Percentiles rank a stretch among this genome's conserved stretches.
These are phyloP conservation scores for Caenorhabditis sp. DNA, from an alignment of 2,888 invertebrate genomes.

Conservation along the genomic window DNA sequence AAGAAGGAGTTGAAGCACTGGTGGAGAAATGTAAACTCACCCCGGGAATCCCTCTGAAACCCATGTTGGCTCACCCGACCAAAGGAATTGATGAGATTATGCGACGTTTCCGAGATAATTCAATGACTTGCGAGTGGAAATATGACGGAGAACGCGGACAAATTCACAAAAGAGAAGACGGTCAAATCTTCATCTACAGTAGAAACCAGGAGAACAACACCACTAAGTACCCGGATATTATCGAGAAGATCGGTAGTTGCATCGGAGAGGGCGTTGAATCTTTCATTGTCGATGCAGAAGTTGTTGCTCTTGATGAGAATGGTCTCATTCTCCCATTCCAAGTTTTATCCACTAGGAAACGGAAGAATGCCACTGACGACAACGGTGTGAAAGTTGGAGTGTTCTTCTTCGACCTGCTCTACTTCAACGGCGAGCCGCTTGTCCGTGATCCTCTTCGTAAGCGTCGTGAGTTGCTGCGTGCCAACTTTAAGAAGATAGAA, in stretches of 20 bases:
- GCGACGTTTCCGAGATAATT: conserved; percentile 88
- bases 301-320: conserved; percentile 96
- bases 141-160: conserved; percentile 99
- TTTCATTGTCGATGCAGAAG: conserved; percentile 96
- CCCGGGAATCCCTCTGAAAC: conserved; percentile 93
- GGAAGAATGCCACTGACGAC: conserved; percentile 90
- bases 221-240: conserved; percentile 95
- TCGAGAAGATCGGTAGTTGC: conserved; percentile 84
- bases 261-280: conserved; percentile 85
- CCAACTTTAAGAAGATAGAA: conserved; percentile 81
- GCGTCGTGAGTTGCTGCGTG: conserved; percentile 86
- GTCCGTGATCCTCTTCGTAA: conserved; percentile 89
- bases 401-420: conserved; percentile 96
- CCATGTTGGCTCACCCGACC: conserved; percentile 99
- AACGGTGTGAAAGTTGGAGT: conserved; percentile 95
- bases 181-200: conserved; percentile 91
- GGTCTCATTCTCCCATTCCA: conserved; percentile 97
- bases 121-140: conserved; percentile 98
- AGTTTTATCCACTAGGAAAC: conserved; percentile 93
- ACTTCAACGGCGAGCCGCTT: conserved; percentile 91
- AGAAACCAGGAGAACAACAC: conserved; percentile 97
- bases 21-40: conserved; percentile 91
- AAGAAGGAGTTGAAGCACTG: conserved; percentile 89
- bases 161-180: conserved; percentile 89
- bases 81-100: conserved; percentile 88